Evolutionary conservation across 2,888 invertebrate genomes (phyloP), one percentile per base, ranked within the genome.

Genomic region (Amblyjoppa fuscipennis): DNA sequence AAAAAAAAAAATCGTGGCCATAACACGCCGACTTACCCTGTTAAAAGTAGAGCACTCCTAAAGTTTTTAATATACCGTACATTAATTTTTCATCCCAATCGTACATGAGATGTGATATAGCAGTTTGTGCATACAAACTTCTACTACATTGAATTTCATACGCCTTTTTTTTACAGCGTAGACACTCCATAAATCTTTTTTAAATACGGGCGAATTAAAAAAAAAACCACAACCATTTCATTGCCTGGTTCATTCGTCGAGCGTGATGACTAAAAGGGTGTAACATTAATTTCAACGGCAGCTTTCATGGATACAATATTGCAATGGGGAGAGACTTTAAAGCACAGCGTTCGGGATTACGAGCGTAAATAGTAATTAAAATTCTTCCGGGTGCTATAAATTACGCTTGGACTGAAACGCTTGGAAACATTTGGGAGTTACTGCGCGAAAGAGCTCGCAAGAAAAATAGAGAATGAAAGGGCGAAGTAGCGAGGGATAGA

Each of bases 341-440:
- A 9, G 51, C 34, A 59, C 51, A 56, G 49, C n/a, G 4, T 45
- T 20, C 20, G 20, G 66, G 73, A 81, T 77, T 74, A 74, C 68
- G 77, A 51, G 45, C 68, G 76, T 83, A 77, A 85, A 81, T 80
- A 77, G 68, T 77, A 74, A 86, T 81, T 80, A 74, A 74, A 83
- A 86, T 80, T 69, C 80, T 61, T 83, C 69, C 68, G 85, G 81
- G 77, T 81, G 77, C 68, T 49, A 81, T 83, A 81, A 77, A 83
- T 86, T 74, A 86, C 68, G 2, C 6, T 51, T n/a, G 61, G 59
- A 74, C 64, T 69, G 61, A 81, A 86, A 81, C 83, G 80, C 74
- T 86, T 83, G 69, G 64, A 74, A 81, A 86, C 71, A 81, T 83
- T 77, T 74, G 31, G 56, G 25, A 74, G 77, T 81, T 71, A 68